These are phyloP conservation scores for Triplophysa siluroides DNA, from an alignment of 2,113 vertebrate genomes.

Conservation along the genomic window DNA sequence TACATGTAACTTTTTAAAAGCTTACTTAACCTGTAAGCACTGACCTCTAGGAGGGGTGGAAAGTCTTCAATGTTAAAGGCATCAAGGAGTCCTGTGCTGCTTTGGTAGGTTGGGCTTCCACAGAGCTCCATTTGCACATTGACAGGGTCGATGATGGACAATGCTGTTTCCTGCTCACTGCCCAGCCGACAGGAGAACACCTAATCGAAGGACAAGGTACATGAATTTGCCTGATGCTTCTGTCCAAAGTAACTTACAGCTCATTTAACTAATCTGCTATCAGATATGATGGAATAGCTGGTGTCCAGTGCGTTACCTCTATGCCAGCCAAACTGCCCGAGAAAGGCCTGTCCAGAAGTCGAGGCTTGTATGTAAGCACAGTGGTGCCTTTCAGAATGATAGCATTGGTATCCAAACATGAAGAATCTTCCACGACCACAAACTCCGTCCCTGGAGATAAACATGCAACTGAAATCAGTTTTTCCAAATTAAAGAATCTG, in stretches of 20 bases:
- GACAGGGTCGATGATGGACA: slow-evolving; percentile 96
- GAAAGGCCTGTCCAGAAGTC: slow-evolving; percentile 88
- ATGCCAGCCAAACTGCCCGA: slow-evolving; percentile 93
- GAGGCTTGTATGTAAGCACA: slow-evolving; percentile 95
- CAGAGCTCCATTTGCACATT: slow-evolving; percentile 92
- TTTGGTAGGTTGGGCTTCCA: slow-evolving; percentile 91
- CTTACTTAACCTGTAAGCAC: background rate
- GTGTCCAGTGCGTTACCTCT: slow-evolving; percentile 78
- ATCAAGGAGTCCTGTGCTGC: slow-evolving; percentile 89
- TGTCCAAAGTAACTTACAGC: too few relatives aligned
- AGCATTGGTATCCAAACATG: slow-evolving; percentile 87
- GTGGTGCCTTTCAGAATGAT: slow-evolving; percentile 97
- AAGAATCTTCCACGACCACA: slow-evolving; percentile 94
- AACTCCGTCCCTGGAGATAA: slow-evolving; percentile 89
- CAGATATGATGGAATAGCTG: background rate
- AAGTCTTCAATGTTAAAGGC: slow-evolving; percentile 96
- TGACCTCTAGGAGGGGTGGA: slow-evolving; percentile 92
- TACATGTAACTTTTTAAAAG: background rate
- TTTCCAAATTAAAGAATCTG: background rate
- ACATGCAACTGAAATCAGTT: background rate
- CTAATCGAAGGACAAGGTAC: slow-evolving; percentile 61
- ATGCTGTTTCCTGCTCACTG: slow-evolving; percentile 91
- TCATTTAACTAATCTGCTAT: background rate
- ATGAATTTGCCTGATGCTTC: too few relatives aligned
- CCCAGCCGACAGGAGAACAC: slow-evolving; percentile 95